Evolutionary conservation across 2,113 vertebrate species (phyloP).

Genomic region (Prunella himalayana): DNA sequence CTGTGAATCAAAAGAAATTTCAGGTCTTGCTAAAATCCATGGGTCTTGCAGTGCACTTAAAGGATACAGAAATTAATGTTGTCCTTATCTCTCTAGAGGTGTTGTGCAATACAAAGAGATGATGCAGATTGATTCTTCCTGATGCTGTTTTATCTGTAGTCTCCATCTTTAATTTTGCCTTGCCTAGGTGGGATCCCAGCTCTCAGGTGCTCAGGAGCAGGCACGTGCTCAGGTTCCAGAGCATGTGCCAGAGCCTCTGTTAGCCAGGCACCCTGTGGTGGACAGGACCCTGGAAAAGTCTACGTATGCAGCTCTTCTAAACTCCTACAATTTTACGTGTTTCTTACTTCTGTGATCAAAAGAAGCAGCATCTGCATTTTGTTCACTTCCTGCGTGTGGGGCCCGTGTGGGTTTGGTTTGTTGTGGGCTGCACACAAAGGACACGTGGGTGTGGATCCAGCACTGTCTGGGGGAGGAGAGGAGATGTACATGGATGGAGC

Average conservation of each 20-base stretch:
- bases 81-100: accelerated
- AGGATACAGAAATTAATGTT: accelerated
- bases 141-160: not conserved
- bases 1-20: not conserved
- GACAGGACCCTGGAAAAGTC: not conserved
- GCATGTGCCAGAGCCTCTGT: not conserved
- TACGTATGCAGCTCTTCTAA: not conserved
- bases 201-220: not conserved
- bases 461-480: not conserved
- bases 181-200: not conserved
- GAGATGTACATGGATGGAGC: not conserved
- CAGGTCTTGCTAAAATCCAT: not conserved
- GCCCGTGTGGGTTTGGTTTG: not conserved
- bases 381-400: constrained; percentile 8
- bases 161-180: accelerated
- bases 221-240: not conserved
- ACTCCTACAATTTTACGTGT: not conserved
- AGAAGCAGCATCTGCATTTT: not conserved
- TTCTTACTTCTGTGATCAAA: not conserved
- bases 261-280: not conserved
- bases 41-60: not conserved
- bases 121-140: not conserved
- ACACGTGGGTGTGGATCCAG: accelerated
- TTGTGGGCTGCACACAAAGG: not conserved
- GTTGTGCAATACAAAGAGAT: not conserved